Evolutionary conservation across 2,113 vertebrate species (phyloP), one percentile per base, ranked within the genome.

Genomic region (Dasyornis broadbenti): DNA sequence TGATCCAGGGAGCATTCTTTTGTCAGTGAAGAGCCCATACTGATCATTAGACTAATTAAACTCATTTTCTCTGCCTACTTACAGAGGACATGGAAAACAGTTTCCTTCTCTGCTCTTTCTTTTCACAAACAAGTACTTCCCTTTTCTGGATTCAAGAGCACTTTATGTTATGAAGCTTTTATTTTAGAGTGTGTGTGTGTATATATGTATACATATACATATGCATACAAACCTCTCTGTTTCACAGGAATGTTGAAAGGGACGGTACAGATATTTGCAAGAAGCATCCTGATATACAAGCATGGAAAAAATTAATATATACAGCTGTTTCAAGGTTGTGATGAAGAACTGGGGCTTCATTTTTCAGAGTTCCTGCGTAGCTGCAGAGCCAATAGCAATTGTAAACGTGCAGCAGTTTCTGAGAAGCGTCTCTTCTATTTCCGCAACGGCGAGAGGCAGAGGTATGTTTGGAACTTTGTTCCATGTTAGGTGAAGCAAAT

Each of bases 371-470:
- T 68, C 18, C 23, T 33, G 6, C 1, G 0, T 9, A 69, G 24
- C 4, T 28, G 18, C 15, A 60, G 35, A 94, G 66, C 6, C n/a
- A 54, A 28, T 0, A 39, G 4, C 6, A 90, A 78, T 53, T 33
- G 57, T 21, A 59, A 66, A 59, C 6, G 6, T 24, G 11, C 18
- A 35, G 17, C 16, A 54, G 16, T 75, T 49, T 45, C 42, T 45
- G 7, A 12, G 23, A 64, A 68, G 6, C 2, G 23, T 6, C 7
- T 54, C 14, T 16, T 78, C 37, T 45, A 9, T 50, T 84, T 88
- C 35, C 21, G 56, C 1, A 5, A 23, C 0, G 1, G 14, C 92
- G 8, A 18, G 22, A 86, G 5, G 5, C 1, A 73, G 35, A 84
- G 13, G 6, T 9, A 8, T 31, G 4, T 81, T 89, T 13, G 2